These are phyloP conservation scores for Percopsis transmontana DNA, from an alignment of 2,113 vertebrate genomes.

Conservation along the genomic window DNA sequence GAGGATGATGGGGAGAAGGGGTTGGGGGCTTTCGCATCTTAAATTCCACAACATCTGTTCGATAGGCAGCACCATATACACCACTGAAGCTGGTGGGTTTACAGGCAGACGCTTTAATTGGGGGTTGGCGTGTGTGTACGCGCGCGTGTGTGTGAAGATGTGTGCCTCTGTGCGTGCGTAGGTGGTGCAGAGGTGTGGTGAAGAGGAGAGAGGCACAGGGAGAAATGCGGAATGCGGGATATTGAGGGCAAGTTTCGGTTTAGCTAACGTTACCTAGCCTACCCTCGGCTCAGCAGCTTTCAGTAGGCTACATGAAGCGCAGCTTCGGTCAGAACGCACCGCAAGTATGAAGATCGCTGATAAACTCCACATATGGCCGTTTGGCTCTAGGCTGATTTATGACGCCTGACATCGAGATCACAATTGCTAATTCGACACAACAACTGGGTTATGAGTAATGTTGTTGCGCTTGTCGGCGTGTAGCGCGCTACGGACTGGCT, in stretches of 20 bases:
- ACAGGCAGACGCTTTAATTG: constrained; percentile 69
- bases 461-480: not conserved
- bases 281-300: constrained; percentile 49
- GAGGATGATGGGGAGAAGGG: constrained; percentile 62
- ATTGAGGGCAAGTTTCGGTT: constrained; percentile 36
- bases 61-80: constrained; percentile 68
- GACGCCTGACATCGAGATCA: constrained; percentile 55
- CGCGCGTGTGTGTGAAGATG: constrained; percentile 1
- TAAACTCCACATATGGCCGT: constrained; percentile 63
- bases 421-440: constrained; percentile 62
- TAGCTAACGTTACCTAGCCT: no score
- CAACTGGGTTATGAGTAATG: constrained; percentile 68
- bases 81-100: constrained; percentile 65
- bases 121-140: constrained; percentile 47
- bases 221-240: constrained; percentile 27
- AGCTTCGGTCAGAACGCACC: constrained; percentile 28
- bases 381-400: constrained; percentile 65
- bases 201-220: not conserved
- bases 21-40: constrained; percentile 77
- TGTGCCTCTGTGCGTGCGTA: constrained; percentile 55
- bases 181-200: constrained; percentile 10
- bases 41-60: constrained; percentile 94
- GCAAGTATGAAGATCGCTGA: constrained; percentile 50
- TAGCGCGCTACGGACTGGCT: not conserved
- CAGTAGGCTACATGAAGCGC: constrained; percentile 33